phyloP scores from a whole-genome alignment of 1,140 invertebrate genomes.

The Zaprionus vittiger region DNA sequence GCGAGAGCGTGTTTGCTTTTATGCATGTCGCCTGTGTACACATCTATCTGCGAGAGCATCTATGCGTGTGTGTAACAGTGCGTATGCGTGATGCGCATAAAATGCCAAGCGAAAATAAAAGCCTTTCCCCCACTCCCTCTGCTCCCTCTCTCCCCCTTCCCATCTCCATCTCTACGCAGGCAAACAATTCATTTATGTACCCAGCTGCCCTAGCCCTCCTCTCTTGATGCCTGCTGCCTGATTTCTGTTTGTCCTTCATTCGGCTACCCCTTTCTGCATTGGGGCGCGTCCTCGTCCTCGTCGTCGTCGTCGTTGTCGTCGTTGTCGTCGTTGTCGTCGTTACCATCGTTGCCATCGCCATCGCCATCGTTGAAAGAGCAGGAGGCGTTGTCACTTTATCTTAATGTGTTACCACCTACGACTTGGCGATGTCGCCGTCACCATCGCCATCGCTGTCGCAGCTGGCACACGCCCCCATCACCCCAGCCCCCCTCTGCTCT shows the following conservation, averaged over 20 bases:
- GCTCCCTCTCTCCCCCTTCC: background rate
- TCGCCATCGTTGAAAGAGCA: slow-evolving; percentile 42
- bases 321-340: background rate
- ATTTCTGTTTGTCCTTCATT: slow-evolving; percentile 78
- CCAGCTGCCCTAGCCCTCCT: slow-evolving; percentile 28
- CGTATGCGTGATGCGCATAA: slow-evolving; percentile 82
- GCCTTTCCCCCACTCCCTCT: slow-evolving; percentile 34
- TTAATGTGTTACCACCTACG: slow-evolving; percentile 82
- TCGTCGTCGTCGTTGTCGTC: background rate
- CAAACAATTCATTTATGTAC: slow-evolving; percentile 76
- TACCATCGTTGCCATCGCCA: background rate
- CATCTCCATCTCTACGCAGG: background rate
- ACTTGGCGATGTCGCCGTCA: slow-evolving; percentile 52
- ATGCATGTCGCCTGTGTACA: slow-evolving; percentile 63
- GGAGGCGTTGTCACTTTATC: slow-evolving; percentile 82
- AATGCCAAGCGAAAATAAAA: slow-evolving; percentile 81
- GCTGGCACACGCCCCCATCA: slow-evolving; percentile 15
- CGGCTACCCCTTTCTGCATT: slow-evolving; percentile 46
- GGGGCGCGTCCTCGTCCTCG: slow-evolving; percentile 9
- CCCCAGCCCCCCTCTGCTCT: background rate
- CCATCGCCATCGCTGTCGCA: slow-evolving; percentile 18
- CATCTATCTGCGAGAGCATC: slow-evolving; percentile 62
- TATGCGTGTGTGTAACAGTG: slow-evolving; percentile 70
- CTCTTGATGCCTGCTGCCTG: slow-evolving; percentile 56
- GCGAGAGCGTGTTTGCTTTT: slow-evolving; percentile 65